These are phyloP conservation scores for Eupithecia subfuscata DNA, from an alignment of 2,888 invertebrate species.

Conservation along the genomic window DNA sequence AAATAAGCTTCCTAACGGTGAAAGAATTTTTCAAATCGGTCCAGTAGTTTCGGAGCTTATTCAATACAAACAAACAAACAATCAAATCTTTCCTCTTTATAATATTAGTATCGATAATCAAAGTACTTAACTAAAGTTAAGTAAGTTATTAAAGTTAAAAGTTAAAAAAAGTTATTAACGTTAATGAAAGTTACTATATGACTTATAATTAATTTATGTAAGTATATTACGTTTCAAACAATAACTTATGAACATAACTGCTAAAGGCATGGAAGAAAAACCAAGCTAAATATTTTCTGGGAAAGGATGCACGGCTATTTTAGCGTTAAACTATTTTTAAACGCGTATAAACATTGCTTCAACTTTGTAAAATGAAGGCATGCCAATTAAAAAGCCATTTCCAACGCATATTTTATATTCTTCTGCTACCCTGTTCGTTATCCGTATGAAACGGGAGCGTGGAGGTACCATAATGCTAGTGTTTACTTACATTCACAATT, in stretches of 20 bases:
- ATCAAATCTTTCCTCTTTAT: too few relatives aligned
- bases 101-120: too few relatives aligned
- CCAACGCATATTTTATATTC: neutral
- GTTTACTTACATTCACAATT: neutral
- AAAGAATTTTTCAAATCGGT: too few relatives aligned
- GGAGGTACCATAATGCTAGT: neutral
- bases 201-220: too few relatives aligned
- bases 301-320: neutral
- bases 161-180: too few relatives aligned
- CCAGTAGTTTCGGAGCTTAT: too few relatives aligned
- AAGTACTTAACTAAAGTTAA: too few relatives aligned
- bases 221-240: neutral
- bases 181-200: too few relatives aligned
- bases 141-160: too few relatives aligned
- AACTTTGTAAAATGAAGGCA: neutral
- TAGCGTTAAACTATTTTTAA: neutral
- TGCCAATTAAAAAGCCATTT: conserved; percentile 3
- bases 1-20: too few relatives aligned
- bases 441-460: neutral
- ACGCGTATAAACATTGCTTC: neutral
- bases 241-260: neutral
- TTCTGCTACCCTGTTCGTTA: neutral
- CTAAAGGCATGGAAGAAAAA: neutral
- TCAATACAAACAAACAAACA: too few relatives aligned
- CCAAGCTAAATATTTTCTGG: neutral